Evolutionary conservation across 1,140 invertebrate species (phyloP).

Genomic region (Euwallacea fornicatus): DNA sequence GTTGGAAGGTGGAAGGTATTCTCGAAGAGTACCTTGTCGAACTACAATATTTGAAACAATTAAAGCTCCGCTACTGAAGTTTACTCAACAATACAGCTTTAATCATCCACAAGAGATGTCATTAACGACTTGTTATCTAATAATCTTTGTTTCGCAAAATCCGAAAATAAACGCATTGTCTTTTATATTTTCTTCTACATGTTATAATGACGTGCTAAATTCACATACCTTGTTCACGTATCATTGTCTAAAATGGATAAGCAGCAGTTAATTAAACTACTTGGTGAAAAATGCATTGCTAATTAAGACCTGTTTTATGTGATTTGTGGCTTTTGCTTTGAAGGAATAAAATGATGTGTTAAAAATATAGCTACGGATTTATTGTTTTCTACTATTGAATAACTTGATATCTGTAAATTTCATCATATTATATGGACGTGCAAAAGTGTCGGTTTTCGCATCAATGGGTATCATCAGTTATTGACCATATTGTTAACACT

Average conservation of each 20-base stretch:
- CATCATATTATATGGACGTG: too few species aligned
- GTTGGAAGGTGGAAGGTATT: slow-evolving; percentile 63
- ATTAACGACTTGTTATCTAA: background rate
- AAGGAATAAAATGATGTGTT: too few species aligned
- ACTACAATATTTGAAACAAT: slow-evolving; percentile 55
- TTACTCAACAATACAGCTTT: background rate
- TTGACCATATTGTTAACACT: slow-evolving; percentile 5
- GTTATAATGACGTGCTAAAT: slow-evolving; percentile 9
- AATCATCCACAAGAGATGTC: background rate
- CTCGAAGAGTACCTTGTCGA: slow-evolving; percentile 60
- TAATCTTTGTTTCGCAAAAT: background rate
- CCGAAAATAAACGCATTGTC: slow-evolving; percentile 15
- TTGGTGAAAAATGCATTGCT: background rate
- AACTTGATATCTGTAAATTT: too few species aligned
- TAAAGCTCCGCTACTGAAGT: background rate
- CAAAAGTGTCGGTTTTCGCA: background rate
- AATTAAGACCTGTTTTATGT: too few species aligned
- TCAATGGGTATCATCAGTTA: slow-evolving; percentile 4
- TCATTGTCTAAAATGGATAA: slow-evolving; percentile 8
- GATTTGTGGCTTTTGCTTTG: too few species aligned
- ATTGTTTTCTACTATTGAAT: too few species aligned
- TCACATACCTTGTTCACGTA: slow-evolving; percentile 10
- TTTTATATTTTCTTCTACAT: slow-evolving; percentile 2
- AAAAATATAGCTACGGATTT: too few species aligned
- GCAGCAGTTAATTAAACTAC: background rate